phyloP scores from a whole-genome alignment of 2,797 vertebrate genomes.

The Lepilemur ruficaudatus region DNA sequence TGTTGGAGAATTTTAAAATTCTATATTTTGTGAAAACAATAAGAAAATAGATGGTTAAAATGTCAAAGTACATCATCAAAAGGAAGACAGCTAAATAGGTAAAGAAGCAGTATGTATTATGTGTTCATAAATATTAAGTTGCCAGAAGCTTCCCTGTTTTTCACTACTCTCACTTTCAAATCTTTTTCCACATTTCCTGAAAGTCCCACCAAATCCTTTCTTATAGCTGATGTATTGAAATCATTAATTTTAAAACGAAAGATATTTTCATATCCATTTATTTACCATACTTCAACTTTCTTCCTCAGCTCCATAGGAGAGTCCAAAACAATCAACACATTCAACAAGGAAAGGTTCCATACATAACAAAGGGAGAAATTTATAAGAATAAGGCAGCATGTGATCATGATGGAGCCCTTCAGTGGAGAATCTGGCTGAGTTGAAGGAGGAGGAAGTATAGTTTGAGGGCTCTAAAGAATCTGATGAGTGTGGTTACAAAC shows the following conservation, averaged over 20 bases:
- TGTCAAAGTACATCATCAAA: background rate
- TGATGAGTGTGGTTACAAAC: background rate
- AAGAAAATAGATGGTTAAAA: background rate
- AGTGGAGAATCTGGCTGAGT: background rate
- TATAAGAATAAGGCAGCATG: background rate
- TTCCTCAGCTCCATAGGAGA: background rate
- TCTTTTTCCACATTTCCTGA: background rate
- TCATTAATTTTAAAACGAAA: background rate
- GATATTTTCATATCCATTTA: background rate
- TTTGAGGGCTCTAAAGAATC: background rate
- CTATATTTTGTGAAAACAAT: background rate
- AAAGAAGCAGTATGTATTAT: background rate
- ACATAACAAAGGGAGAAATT: background rate
- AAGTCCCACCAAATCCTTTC: background rate
- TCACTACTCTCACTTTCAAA: background rate
- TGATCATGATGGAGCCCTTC: background rate
- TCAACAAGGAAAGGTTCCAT: background rate
- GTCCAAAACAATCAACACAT: background rate
- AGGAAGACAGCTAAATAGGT: background rate
- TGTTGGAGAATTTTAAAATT: background rate
- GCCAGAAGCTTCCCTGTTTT: background rate
- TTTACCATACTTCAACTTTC: background rate
- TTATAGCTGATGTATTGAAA: background rate
- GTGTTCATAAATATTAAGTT: background rate
- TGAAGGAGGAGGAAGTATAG: background rate